Conservation (phyloP, 2,888 invertebrate species). For the Sialis lutaria region DNA sequence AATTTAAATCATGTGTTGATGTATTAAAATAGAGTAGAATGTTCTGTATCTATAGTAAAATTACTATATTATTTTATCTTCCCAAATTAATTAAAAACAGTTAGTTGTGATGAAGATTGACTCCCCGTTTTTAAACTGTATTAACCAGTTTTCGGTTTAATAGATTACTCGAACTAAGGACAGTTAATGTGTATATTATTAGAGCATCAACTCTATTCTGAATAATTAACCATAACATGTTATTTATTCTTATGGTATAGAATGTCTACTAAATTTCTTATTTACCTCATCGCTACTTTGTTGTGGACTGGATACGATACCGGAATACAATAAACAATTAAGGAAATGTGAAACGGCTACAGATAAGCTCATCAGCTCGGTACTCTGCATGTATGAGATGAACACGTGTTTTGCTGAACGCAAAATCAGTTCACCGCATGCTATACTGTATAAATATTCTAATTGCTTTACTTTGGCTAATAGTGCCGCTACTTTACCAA, state of each 20-base stretch:
- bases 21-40: too few species aligned
- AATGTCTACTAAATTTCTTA: not conserved
- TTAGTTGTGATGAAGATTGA: too few species aligned
- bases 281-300: conserved; percentile 48
- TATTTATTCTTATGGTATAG: not conserved
- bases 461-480: conserved; percentile 62
- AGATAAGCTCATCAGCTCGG: conserved; percentile 80
- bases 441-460: conserved; percentile 77
- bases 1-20: too few species aligned
- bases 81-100: too few species aligned
- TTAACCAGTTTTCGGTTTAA: too few species aligned
- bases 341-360: conserved; percentile 89
- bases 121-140: too few species aligned
- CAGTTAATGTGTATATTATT: too few species aligned
- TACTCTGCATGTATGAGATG: conserved; percentile 75
- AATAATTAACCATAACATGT: not conserved
- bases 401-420: conserved; percentile 90
- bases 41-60: too few species aligned
- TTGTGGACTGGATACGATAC: conserved; percentile 47
- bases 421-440: conserved; percentile 75
- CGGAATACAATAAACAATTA: conserved; percentile 82
- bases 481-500: conserved; percentile 78
- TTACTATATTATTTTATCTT: too few species aligned
- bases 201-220: too few species aligned
- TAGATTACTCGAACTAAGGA: too few species aligned